Evolutionary conservation across 2,888 invertebrate genomes (phyloP).

Genomic region (Stenolophus ochropezus): DNA sequence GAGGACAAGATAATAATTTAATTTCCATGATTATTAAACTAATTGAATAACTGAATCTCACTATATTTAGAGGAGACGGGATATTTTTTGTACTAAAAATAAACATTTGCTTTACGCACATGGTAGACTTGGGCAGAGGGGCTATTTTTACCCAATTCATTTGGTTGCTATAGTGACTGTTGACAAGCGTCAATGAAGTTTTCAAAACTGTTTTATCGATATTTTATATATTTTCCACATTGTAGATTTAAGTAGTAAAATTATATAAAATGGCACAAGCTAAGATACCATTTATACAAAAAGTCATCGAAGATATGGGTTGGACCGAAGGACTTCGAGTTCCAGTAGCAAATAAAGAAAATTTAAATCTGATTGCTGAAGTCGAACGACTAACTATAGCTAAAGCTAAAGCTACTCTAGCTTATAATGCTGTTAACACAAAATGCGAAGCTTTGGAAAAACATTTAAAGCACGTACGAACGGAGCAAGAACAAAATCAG

Average conservation of each 20-base stretch:
- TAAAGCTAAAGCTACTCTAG: conserved; percentile 73
- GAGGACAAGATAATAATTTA: conserved; percentile 80
- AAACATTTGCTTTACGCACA: conserved; percentile 41
- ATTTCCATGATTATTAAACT: conserved; percentile 65
- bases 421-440: conserved; percentile 72
- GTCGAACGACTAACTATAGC: conserved; percentile 73
- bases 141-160: conserved; percentile 35
- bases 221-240: conserved; percentile 18
- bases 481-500: conserved; percentile 77
- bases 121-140: conserved; percentile 34
- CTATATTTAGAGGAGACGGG: conserved; percentile 62
- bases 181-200: conserved; percentile 24
- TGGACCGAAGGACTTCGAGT: conserved; percentile 86
- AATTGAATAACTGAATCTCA: conserved; percentile 19
- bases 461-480: conserved; percentile 74
- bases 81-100: conserved; percentile 60
- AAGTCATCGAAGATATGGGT: conserved; percentile 81
- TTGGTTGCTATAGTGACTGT: conserved; percentile 53
- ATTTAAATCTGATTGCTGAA: conserved; percentile 76
- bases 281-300: conserved; percentile 75
- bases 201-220: conserved; percentile 33
- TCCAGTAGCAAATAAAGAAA: conserved; percentile 86
- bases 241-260: neutral
- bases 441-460: conserved; percentile 70
- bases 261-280: conserved; percentile 63